phyloP scores from a whole-genome alignment of 2,113 vertebrate species.

The Lepisosteus oculatus region DNA sequence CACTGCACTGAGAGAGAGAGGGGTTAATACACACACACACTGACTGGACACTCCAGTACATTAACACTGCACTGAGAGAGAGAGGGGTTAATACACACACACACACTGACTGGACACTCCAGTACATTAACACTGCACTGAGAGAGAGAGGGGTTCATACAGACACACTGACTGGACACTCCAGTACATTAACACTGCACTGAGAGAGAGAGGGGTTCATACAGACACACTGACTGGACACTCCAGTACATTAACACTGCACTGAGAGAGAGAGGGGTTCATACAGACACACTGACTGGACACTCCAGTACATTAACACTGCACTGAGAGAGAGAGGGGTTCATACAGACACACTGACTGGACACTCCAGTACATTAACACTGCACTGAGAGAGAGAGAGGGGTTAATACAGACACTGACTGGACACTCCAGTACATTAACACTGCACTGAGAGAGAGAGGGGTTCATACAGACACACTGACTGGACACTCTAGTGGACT shows the following conservation, averaged over 20 bases:
- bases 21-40: constrained; percentile 12
- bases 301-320: neutral
- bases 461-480: neutral
- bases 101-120: neutral
- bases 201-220: too few relatives aligned
- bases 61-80: constrained; percentile 20
- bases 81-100: constrained; percentile 7
- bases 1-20: constrained; percentile 55
- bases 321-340: constrained; percentile 20
- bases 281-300: constrained; percentile 1
- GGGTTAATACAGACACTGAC: constrained; percentile 9
- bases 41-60: neutral
- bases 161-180: too few relatives aligned
- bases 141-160: too few relatives aligned
- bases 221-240: too few relatives aligned
- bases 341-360: neutral
- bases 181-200: too few relatives aligned
- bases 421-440: neutral
- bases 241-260: too few relatives aligned
- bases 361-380: too few relatives aligned
- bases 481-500: too few relatives aligned
- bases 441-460: constrained; percentile 21
- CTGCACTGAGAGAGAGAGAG: neutral
- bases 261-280: constrained; percentile 55
- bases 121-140: neutral